Conservation (phyloP, 2,797 vertebrate species). For the Chromis chromis region DNA sequence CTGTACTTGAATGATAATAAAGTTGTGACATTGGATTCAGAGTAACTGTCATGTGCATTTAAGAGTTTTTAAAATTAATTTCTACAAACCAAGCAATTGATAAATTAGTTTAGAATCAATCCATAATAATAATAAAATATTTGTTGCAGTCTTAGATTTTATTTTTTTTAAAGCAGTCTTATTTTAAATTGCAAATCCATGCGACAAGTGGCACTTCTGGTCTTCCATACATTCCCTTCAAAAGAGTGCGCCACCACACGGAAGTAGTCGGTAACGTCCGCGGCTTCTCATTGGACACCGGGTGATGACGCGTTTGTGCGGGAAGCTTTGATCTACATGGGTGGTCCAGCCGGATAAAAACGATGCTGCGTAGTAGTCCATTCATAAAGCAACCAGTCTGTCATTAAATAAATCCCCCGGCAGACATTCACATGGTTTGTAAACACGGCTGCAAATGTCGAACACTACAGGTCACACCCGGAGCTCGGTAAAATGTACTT, state of each 20-base stretch:
- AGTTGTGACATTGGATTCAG: too few relatives aligned
- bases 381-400: slow-evolving; percentile 47
- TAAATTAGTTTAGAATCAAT: too few relatives aligned
- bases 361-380: slow-evolving; percentile 13
- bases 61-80: too few relatives aligned
- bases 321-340: slow-evolving; percentile 81
- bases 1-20: too few relatives aligned
- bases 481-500: neutral
- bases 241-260: slow-evolving; percentile 29
- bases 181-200: too few relatives aligned
- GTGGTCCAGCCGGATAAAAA: slow-evolving; percentile 74
- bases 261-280: neutral
- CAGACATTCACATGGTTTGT: neutral
- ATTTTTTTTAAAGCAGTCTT: too few relatives aligned
- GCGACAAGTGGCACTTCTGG: too few relatives aligned
- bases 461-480: neutral
- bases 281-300: slow-evolving; percentile 60
- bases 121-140: too few relatives aligned
- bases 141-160: too few relatives aligned
- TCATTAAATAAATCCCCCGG: neutral
- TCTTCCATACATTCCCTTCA: too few relatives aligned
- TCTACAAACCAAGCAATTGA: too few relatives aligned
- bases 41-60: too few relatives aligned
- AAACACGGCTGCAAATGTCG: neutral
- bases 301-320: slow-evolving; percentile 66